Evolutionary conservation across 2,888 invertebrate species (phyloP).

Genomic region (Epirrhoe tristata): DNA sequence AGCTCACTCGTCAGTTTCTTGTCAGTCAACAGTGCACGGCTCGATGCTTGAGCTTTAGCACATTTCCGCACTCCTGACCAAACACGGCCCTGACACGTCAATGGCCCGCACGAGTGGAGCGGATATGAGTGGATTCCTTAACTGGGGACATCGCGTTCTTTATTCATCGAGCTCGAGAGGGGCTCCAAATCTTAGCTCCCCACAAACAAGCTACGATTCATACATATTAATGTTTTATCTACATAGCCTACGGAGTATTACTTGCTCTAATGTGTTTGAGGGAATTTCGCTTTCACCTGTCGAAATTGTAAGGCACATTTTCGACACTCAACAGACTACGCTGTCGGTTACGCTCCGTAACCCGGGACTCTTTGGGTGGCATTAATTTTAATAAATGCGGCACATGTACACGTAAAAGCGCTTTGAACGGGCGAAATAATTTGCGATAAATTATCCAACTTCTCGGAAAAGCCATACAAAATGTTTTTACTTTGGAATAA

Average conservation of each 20-base stretch:
- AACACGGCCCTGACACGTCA: conserved; percentile 7
- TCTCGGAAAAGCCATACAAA: conserved; percentile 25
- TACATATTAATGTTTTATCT: conserved; percentile 82
- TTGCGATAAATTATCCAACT: conserved; percentile 30
- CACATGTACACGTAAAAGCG: conserved; percentile 36
- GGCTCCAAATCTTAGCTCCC: conserved; percentile 74
- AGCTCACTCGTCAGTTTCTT: conserved; percentile 19
- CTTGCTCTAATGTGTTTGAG: conserved; percentile 72
- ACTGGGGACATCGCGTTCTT: conserved; percentile 55
- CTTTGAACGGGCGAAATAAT: conserved; percentile 37
- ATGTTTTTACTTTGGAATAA: conserved; percentile 17
- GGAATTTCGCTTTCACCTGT: conserved; percentile 69
- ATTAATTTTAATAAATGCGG: conserved; percentile 45
- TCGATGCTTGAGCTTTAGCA: background rate
- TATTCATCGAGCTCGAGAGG: conserved; percentile 71
- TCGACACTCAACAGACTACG: conserved; percentile 38
- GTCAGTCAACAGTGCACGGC: conserved; percentile 4
- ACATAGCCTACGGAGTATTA: conserved; percentile 71
- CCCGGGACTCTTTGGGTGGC: conserved; percentile 39
- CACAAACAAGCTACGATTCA: conserved; percentile 75
- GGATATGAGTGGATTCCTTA: conserved; percentile 6
- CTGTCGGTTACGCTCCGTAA: conserved; percentile 44
- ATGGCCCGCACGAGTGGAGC: conserved; percentile 2
- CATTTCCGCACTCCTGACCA: conserved; percentile 6
- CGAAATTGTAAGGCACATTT: conserved; percentile 59